A percentile compares a stretch with the other conserved stretches of the same genome.
Conservation (phyloP, 2,888 invertebrate species). For the Philaethria dido region DNA sequence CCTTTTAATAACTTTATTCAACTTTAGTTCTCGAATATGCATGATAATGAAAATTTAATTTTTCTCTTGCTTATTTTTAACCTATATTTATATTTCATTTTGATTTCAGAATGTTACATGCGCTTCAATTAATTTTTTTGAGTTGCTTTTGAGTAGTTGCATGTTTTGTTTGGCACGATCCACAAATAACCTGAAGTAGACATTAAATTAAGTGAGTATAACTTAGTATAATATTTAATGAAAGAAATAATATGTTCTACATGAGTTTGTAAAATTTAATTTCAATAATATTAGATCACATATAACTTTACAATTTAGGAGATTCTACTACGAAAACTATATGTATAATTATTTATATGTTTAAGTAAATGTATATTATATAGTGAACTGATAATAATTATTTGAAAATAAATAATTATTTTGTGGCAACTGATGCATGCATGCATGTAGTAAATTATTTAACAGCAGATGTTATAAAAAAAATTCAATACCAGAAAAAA, state of each 20-base stretch:
- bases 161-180: constrained; percentile 63
- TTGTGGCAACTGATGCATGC: background rate
- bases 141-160: constrained; percentile 79
- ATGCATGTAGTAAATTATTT: background rate
- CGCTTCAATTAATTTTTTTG: constrained; percentile 64
- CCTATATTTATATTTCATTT: constrained; percentile 50
- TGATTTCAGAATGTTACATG: constrained; percentile 68
- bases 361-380: too few species aligned
- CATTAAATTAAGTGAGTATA: constrained; percentile 66
- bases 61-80: background rate
- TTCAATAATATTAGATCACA: too few species aligned
- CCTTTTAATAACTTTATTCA: background rate
- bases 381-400: too few species aligned
- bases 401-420: too few species aligned
- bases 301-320: too few species aligned
- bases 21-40: background rate
- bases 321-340: too few species aligned
- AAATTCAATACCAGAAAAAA: too few species aligned
- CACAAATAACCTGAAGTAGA: constrained; percentile 58
- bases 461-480: too few species aligned
- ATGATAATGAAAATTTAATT: background rate
- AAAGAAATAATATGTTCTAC: too few species aligned
- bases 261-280: too few species aligned
- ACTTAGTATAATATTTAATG: background rate
- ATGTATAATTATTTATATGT: too few species aligned